Conservation (phyloP, 1,140 invertebrate genomes). For the Leptinotarsa undecemlineata region DNA sequence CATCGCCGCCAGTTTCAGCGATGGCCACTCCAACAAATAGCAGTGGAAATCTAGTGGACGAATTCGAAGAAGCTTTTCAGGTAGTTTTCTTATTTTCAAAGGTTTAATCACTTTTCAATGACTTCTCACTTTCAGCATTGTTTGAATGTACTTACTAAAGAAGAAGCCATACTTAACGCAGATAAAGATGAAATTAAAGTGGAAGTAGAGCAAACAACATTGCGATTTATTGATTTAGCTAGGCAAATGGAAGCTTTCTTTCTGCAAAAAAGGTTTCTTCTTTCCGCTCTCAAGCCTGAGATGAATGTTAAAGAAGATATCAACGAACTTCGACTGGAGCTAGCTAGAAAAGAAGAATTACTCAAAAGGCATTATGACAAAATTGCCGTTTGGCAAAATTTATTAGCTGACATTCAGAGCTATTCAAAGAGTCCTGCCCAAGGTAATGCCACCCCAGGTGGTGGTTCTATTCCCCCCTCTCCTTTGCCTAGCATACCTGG, state of each 20-base stretch:
- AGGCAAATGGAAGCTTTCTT: conserved; percentile 94
- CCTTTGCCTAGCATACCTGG: conserved; percentile 42
- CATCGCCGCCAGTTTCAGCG: conserved; percentile 52
- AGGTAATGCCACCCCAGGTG: conserved; percentile 42
- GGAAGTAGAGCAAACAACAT: conserved; percentile 83
- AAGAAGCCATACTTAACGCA: conserved; percentile 72
- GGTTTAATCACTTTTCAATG: too few species aligned
- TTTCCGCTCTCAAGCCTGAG: conserved; percentile 90
- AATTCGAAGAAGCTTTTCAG: conserved; percentile 85
- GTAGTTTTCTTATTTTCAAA: conserved; percentile 47
- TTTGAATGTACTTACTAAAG: conserved; percentile 81
- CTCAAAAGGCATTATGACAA: conserved; percentile 89
- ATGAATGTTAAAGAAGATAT: conserved; percentile 90
- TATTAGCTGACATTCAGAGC: conserved; percentile 74
- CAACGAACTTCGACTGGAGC: conserved; percentile 79
- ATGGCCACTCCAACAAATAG: conserved; percentile 81
- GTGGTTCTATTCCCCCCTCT: conserved; percentile 40
- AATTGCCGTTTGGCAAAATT: conserved; percentile 84
- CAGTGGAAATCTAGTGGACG: conserved; percentile 79
- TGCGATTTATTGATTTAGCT: conserved; percentile 86
- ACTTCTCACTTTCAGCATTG: conserved; percentile 70
- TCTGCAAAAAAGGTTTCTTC: conserved; percentile 85
- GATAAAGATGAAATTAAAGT: conserved; percentile 83
- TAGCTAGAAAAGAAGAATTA: conserved; percentile 84
- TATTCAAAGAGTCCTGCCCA: conserved; percentile 59